Conservation (phyloP, 2,113 vertebrate species). For the Corapipo altera region DNA sequence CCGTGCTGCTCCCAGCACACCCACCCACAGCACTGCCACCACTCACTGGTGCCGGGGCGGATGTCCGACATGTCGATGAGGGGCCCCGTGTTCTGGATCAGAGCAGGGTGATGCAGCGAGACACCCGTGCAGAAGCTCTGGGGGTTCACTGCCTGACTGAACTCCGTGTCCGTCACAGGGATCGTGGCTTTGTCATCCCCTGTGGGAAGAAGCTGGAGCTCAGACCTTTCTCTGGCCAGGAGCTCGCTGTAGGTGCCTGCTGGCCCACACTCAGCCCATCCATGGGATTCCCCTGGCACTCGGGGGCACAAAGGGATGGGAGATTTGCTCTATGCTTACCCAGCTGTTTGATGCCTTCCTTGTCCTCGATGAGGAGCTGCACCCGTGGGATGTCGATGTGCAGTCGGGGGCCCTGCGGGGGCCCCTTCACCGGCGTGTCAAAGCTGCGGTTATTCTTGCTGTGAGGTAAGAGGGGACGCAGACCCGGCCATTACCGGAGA, state of each 20-base stretch:
- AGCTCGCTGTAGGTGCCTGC: rapidly evolving
- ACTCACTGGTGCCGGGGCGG: slow-evolving; percentile 95
- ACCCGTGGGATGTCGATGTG: slow-evolving; percentile 98
- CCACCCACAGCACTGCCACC: not conserved
- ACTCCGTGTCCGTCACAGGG: slow-evolving; percentile 94
- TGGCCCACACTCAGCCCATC: not conserved
- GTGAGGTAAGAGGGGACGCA: slow-evolving; percentile 63
- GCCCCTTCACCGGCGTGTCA: slow-evolving; percentile 97
- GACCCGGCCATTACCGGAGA: not conserved
- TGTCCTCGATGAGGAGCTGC: slow-evolving; percentile 98
- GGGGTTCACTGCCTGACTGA: slow-evolving; percentile 95
- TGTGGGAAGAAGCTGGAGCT: slow-evolving; percentile 24
- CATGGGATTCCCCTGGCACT: rapidly evolving
- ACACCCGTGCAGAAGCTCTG: slow-evolving; percentile 98
- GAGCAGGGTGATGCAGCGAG: slow-evolving; percentile 92
- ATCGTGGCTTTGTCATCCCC: slow-evolving; percentile 98
- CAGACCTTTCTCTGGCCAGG: not conserved
- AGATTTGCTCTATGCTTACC: slow-evolving; percentile 75
- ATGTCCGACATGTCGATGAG: slow-evolving; percentile 99
- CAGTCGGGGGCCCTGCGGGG: slow-evolving; percentile 93
- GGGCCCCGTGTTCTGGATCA: slow-evolving; percentile 97
- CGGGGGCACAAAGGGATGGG: rapidly evolving
- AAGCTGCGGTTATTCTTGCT: slow-evolving; percentile 99
- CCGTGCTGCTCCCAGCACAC: not conserved
- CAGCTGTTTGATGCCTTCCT: slow-evolving; percentile 98